Percentiles rank a stretch among this genome's conserved stretches.
Conservation (phyloP, 2,113 vertebrate species). For the Silurus asotus region DNA sequence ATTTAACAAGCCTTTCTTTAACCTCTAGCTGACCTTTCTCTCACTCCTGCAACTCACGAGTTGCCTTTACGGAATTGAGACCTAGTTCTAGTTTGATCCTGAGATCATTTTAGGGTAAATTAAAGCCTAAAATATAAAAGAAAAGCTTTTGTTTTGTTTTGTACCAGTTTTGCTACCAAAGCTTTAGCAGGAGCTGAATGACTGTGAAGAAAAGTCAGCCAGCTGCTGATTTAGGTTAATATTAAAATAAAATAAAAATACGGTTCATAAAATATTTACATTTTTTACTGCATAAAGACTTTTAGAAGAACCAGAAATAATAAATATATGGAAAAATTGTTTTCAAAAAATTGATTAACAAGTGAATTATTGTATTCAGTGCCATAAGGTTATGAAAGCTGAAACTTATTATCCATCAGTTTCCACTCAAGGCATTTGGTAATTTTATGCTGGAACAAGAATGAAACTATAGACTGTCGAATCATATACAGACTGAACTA, state of each 20-base stretch:
- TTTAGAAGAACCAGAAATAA: background rate
- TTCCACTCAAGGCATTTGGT: background rate
- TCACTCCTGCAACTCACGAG: background rate
- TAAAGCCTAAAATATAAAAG: background rate
- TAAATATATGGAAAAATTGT: background rate
- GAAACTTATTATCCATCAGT: background rate
- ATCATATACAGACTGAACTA: background rate
- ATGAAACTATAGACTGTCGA: background rate
- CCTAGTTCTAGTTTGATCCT: background rate
- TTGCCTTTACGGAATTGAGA: background rate
- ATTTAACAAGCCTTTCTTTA: background rate
- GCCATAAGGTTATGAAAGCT: background rate
- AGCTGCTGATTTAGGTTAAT: background rate
- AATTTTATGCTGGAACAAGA: background rate
- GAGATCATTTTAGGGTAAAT: background rate
- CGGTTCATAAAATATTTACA: background rate
- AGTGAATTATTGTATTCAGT: background rate
- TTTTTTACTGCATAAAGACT: background rate
- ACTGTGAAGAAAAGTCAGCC: background rate
- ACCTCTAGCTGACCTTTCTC: background rate
- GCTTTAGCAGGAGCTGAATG: background rate
- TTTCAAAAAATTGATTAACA: background rate
- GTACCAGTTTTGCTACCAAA: background rate
- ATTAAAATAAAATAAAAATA: background rate
- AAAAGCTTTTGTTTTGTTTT: background rate